Conservation (phyloP, 2,888 invertebrate species). For the Hypolimnas misippus region DNA sequence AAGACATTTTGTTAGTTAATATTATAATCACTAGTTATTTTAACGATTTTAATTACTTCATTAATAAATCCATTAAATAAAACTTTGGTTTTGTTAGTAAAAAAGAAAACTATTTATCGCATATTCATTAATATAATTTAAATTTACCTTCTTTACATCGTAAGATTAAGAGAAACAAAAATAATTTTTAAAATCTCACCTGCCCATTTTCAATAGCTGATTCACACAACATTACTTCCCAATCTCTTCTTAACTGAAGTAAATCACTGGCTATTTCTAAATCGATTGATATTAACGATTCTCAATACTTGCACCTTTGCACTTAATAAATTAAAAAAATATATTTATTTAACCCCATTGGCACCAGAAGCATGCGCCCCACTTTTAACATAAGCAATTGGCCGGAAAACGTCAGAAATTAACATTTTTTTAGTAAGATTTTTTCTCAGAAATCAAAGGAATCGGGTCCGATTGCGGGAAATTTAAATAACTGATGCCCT, state of each 20-base stretch:
- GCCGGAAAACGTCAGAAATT: constrained; percentile 49
- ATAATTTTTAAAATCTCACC: constrained; percentile 20
- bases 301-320: constrained; percentile 18
- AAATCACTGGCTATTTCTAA: constrained; percentile 6
- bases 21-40: too few relatives aligned
- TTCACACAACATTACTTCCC: constrained; percentile 46
- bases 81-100: too few relatives aligned
- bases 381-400: constrained; percentile 43
- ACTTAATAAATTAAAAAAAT: constrained; percentile 14
- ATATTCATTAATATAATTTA: too few relatives aligned
- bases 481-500: constrained; percentile 16
- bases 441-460: constrained; percentile 47
- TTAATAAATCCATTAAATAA: too few relatives aligned
- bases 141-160: too few relatives aligned
- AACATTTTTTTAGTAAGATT: constrained; percentile 39
- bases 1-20: too few relatives aligned
- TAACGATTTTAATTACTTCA: too few relatives aligned
- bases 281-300: constrained; percentile 1
- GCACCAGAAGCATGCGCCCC: constrained; percentile 48
- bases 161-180: neutral
- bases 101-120: too few relatives aligned
- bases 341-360: constrained; percentile 49
- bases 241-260: constrained; percentile 5
- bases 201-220: constrained; percentile 41
- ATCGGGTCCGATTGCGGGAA: constrained; percentile 16